Conservation (phyloP, 2,797 vertebrate genomes). For the Enteromius afrohamiltoni region DNA sequence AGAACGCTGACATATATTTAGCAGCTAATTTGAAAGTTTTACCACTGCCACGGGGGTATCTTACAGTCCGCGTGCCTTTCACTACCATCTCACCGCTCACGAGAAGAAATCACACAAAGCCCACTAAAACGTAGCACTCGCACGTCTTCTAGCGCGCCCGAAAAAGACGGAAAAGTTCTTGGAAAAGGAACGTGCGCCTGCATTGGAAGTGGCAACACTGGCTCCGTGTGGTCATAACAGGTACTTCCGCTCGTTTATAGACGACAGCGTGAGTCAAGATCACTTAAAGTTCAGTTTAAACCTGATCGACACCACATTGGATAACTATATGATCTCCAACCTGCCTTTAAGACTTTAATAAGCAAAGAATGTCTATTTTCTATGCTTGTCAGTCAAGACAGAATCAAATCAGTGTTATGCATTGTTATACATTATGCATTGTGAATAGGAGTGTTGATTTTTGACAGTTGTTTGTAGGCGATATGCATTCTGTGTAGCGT, state of each 20-base stretch:
- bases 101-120: not conserved
- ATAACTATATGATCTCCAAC: not conserved
- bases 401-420: not conserved
- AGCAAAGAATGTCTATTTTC: not conserved
- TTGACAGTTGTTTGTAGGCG: not conserved
- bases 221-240: conserved; percentile 70
- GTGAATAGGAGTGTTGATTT: not conserved
- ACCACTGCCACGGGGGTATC: not conserved
- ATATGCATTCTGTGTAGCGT: not conserved
- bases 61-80: not conserved
- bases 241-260: not conserved
- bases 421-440: not conserved
- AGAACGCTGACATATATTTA: conserved; percentile 2
- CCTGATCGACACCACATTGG: not conserved
- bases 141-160: not conserved
- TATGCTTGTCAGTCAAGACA: not conserved
- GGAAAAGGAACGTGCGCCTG: not conserved
- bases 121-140: not conserved
- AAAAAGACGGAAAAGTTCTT: not conserved
- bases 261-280: not conserved
- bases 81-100: not conserved
- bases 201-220: conserved; percentile 73
- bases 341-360: not conserved
- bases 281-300: not conserved
- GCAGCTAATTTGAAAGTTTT: not conserved